Conservation (phyloP, 2,888 invertebrate genomes). For the Lottia gigantea region DNA sequence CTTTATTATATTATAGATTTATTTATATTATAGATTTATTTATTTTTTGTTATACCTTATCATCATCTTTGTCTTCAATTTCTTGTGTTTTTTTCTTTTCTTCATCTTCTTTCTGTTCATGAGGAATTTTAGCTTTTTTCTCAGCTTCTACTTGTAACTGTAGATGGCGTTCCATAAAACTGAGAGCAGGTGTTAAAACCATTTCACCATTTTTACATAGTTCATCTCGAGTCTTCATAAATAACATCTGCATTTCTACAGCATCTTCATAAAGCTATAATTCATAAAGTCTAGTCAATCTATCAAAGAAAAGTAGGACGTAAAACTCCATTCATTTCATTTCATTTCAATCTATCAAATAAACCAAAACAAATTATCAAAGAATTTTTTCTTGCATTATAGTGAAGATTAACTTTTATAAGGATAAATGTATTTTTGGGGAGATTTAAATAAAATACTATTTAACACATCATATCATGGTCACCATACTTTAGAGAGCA, state of each 20-base stretch:
- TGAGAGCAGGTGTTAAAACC: conserved; percentile 87
- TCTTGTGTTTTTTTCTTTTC: conserved; percentile 54
- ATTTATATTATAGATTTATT: too few species aligned
- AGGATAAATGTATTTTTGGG: too few species aligned
- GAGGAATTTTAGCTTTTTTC: conserved; percentile 76
- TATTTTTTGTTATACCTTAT: neutral
- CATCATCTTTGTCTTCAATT: conserved; percentile 46
- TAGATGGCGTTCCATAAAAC: conserved; percentile 82
- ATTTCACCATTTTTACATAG: conserved; percentile 83
- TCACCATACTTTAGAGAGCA: too few species aligned
- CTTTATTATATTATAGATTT: too few species aligned
- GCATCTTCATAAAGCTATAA: conserved; percentile 88
- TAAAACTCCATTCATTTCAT: too few species aligned
- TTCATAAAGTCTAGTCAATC: neutral
- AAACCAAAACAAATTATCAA: too few species aligned
- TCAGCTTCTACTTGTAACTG: conserved; percentile 55
- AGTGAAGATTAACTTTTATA: too few species aligned
- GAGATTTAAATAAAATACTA: too few species aligned
- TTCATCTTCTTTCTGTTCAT: conserved; percentile 64
- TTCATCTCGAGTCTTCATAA: conserved; percentile 77
- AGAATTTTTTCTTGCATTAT: too few species aligned
- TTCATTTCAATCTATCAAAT: too few species aligned
- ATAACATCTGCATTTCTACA: conserved; percentile 90
- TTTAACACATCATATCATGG: too few species aligned
- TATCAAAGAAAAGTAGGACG: too few species aligned